Evolutionary conservation across 2,888 invertebrate species (phyloP).

Genomic region (Cheilosia grossa): DNA sequence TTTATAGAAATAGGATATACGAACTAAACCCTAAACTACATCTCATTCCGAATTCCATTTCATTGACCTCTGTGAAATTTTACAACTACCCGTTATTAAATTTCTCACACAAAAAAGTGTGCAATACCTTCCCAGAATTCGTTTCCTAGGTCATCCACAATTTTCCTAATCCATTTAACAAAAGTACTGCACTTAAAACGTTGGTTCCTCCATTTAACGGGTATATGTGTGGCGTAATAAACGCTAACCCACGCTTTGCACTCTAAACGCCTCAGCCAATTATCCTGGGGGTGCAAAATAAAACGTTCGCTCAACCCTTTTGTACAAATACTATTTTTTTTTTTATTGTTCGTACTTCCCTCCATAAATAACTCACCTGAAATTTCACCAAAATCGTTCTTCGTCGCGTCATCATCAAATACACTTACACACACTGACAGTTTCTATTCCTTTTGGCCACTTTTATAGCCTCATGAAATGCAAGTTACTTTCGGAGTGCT

Average conservation of each 20-base stretch:
- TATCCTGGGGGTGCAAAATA: slow-evolving; percentile 55
- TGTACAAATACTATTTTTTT: background rate
- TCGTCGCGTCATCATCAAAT: slow-evolving; percentile 58
- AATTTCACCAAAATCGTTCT: slow-evolving; percentile 64
- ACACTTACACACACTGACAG: slow-evolving; percentile 27
- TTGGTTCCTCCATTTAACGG: slow-evolving; percentile 51
- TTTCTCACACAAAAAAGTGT: background rate
- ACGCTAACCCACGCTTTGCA: slow-evolving; percentile 22
- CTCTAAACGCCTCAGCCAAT: slow-evolving; percentile 42
- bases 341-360: slow-evolving; percentile 37
- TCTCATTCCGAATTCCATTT: too few species aligned
- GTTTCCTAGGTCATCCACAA: slow-evolving; percentile 56
- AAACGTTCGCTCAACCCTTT: slow-evolving; percentile 65
- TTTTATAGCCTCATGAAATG: slow-evolving; percentile 63
- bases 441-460: slow-evolving; percentile 51
- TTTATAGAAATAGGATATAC: too few species aligned
- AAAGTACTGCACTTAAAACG: slow-evolving; percentile 66
- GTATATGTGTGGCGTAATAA: slow-evolving; percentile 54
- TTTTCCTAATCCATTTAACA: slow-evolving; percentile 64
- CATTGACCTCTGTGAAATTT: background rate
- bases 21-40: too few species aligned
- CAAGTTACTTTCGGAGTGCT: slow-evolving; percentile 57
- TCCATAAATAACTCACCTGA: slow-evolving; percentile 72
- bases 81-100: slow-evolving; percentile 6
- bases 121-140: slow-evolving; percentile 30